phyloP scores from a whole-genome alignment of 2,113 vertebrate species.

The Xiphias gladius region DNA sequence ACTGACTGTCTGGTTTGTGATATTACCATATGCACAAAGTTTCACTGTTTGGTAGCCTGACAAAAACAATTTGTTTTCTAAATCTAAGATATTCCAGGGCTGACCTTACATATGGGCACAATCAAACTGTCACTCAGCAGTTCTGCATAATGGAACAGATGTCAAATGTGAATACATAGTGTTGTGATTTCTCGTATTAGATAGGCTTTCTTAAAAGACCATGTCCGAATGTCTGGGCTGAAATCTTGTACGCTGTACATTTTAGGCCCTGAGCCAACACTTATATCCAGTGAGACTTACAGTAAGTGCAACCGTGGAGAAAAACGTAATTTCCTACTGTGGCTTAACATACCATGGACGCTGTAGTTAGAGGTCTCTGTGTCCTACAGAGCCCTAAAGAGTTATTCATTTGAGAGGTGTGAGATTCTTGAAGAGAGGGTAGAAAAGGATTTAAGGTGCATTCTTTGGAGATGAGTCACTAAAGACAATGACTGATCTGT shows the following conservation, averaged over 20 bases:
- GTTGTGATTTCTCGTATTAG: conserved; percentile 49
- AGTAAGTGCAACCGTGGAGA: conserved; percentile 24
- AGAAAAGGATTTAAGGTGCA: conserved; percentile 3
- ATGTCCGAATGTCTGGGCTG: conserved; percentile 44
- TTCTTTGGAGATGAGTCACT: conserved; percentile 25
- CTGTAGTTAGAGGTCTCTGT: conserved; percentile 16
- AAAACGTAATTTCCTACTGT: conserved; percentile 17
- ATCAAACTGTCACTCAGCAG: conserved; percentile 54
- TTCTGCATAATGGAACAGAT: conserved; percentile 55
- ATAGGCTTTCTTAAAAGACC: conserved; percentile 37
- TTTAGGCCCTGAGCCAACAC: conserved; percentile 34
- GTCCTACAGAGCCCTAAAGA: background rate
- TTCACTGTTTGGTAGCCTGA: conserved; percentile 22
- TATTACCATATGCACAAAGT: conserved; percentile 4
- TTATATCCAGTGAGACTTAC: background rate
- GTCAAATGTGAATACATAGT: conserved; percentile 14
- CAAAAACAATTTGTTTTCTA: conserved; percentile 35
- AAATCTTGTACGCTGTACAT: background rate
- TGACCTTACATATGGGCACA: conserved; percentile 23
- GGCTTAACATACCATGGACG: background rate
- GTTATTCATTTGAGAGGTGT: background rate
- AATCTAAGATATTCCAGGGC: conserved; percentile 17
- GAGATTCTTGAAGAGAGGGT: background rate
- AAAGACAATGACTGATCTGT: background rate
- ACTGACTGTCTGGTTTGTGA: conserved; percentile 16